Evolutionary conservation across 2,888 invertebrate genomes (phyloP), one percentile per base, ranked within the genome.

Genomic region (Luffia ferchaultella): DNA sequence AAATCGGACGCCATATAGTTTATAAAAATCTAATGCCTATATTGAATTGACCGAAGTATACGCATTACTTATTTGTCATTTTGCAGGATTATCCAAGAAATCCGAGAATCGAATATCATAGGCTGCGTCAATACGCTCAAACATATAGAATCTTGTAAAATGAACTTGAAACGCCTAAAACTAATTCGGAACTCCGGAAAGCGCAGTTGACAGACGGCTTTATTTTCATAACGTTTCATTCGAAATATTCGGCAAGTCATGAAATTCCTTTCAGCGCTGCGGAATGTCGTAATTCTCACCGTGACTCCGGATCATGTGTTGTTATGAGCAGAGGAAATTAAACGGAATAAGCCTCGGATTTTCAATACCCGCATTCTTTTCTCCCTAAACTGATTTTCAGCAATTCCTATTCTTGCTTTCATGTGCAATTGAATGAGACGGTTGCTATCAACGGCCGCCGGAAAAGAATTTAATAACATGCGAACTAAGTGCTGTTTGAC

Each of bases 401-500:
- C 70, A 67, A 71, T 75, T 75, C 67, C 67, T 68, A 72, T 70
- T 73, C 72, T 68, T 70, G 70, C 68, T 74, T 74, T 68, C 68
- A 67, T 71, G 66, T 71, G 75, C 76, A 78, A 79, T 80, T 78
- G 74, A 76, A 77, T 75, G 67, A 74, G 70, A 72, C 73, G 74
- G 76, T 77, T 75, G 76, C 73, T 72, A 76, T 76, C 70, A 68
- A 68, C 65, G 67, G 68, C 64, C 65, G 60, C 61, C 62, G 67
- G 66, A 68, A 76, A 78, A 76, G 73, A 80, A 82, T 80, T 80
- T 79, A 80, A 82, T 80, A 80, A 77, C 69, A 73, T 63, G 62
- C 62, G 65, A 67, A 66, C 68, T 69, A 70, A 68, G 63, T 60
- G 63, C 52, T 53, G 16, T 46, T 18, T n/a, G n/a, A 20, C 12